Base-by-base conservation (phyloP, 2,797 vertebrate genomes). In the Strix occidentalis region DNA sequence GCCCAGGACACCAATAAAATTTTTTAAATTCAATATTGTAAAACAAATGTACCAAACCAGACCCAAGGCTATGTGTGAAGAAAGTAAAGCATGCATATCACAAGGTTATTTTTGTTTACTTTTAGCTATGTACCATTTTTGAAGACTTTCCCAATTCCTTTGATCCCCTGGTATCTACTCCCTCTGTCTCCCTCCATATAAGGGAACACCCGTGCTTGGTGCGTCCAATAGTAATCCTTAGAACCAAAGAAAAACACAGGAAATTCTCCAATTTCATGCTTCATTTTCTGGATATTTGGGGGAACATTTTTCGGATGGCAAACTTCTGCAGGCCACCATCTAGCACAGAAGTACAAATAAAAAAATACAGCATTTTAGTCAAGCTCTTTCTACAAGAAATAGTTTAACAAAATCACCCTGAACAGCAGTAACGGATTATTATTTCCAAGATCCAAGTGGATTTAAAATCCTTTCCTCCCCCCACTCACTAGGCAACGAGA, bases 321-420 rank as follows among this genome's bases (percentile, higher is more conserved):
- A 95, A 99, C 99, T 98, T 99, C 99, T 92, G 99, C 99, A 24
- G 99, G 99, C 99, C 99, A 99, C 99, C 99, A 99, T 97, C 99
- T 99, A 96, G 57, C 64, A 81, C 90, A 97, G 93, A 97, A 97
- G 96, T 88, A 98, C 95, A 96, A 97, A 98, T 95, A 95, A 95
- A 79, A 91, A 93, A 71, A 72, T 11, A 93, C 35, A 71, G 35
- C 28, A 63, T 45, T 91, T 95, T 64, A 96, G 96, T 84, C 53
- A 83, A 94, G 53, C 58, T 86, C 39, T 41, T 81, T 85, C 29
- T 66, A 54, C 63, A 80, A 74, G 13, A 63, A 24, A 57, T 11
- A 50, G 31, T 63, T 76, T 23, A 82, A 84, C 18, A 79, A 87
- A 84, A 60, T 76, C 41, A 68, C 23, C 33, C 3, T 16, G 46